Evolutionary conservation across 2,797 vertebrate genomes (phyloP).

Genomic region (Oryzias dopingdopingensis): DNA sequence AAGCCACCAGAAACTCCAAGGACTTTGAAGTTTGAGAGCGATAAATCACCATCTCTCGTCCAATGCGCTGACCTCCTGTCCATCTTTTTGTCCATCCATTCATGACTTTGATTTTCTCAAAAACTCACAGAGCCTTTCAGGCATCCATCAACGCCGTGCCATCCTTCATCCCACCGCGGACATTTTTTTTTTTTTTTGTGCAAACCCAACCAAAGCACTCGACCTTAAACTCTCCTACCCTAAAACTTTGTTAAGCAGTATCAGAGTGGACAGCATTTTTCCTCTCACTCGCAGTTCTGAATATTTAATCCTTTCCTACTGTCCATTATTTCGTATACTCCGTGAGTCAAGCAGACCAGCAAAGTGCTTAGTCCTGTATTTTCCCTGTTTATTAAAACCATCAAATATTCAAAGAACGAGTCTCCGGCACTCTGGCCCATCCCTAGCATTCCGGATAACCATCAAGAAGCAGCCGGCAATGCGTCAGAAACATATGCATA

Average conservation of each 20-base stretch:
- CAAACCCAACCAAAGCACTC: not conserved
- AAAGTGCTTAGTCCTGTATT: slow-evolving; percentile 78
- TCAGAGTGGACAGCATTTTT: slow-evolving; percentile 16
- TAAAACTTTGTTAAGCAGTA: slow-evolving; percentile 15
- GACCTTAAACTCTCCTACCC: slow-evolving; percentile 12
- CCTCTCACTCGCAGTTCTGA: slow-evolving; percentile 55
- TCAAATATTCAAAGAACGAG: slow-evolving; percentile 78
- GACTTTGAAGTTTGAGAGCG: slow-evolving; percentile 56
- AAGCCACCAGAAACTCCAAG: slow-evolving; percentile 48
- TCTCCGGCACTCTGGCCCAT: slow-evolving; percentile 53
- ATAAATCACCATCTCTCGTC: slow-evolving; percentile 36
- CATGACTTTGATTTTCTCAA: slow-evolving; percentile 1
- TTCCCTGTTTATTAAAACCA: slow-evolving; percentile 70
- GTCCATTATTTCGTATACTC: slow-evolving; percentile 65
- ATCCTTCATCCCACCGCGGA: not conserved
- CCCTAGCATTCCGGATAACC: slow-evolving; percentile 54
- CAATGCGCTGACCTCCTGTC: slow-evolving; percentile 32
- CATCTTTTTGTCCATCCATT: slow-evolving; percentile 29
- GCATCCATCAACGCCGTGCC: slow-evolving; percentile 29
- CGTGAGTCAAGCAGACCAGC: slow-evolving; percentile 42
- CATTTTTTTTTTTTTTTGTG: slow-evolving; percentile 1
- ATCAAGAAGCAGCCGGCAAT: slow-evolving; percentile 34
- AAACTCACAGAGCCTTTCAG: slow-evolving; percentile 12
- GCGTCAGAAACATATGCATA: slow-evolving; percentile 63
- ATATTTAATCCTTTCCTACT: slow-evolving; percentile 70